Base-by-base conservation (phyloP, 2,888 invertebrate species). In the Oxytorus armatus region DNA sequence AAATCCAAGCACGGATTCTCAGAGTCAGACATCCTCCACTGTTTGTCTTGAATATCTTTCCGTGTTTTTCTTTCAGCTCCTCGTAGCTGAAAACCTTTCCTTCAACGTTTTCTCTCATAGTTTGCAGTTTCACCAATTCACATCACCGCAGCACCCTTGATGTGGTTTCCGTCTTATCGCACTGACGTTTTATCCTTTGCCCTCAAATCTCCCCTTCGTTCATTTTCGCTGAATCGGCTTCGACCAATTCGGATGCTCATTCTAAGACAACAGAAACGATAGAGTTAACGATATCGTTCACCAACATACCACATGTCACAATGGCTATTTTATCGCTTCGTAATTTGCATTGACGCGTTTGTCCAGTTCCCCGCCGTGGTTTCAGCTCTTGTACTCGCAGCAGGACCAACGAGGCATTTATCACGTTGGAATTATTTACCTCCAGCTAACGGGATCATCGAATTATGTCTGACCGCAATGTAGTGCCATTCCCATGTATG, bases 1-100 rank as follows among this genome's bases (percentile, higher is more conserved):
- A 66, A 87, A 82, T 85, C 86, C 74, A 63, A 74, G 84, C 88
- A 87, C 87, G 87, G 82, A 87, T 82, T 83, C 78, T 75, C 78
- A 73, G 74, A 82, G 84, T 87, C 85, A 87, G 86, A 85, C 84
- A 83, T 83, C 85, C 82, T 72, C 84, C 84, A 72, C 66, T 77
- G 39, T 21, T 76, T 82, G 75, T 83, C 81, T 83, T 73, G 74
- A 69, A 77, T 82, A 77, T 77, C 81, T 72, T 63, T 65, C 57
- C 44, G 53, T 74, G 51, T 66, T 49, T 47, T 36, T 57, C 36
- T 36, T 11, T 18, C n/a, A 11, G 23, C 16, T 44, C 65, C 21
- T 23, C 63, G 49, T 44, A 16, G 53, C 65, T 55, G 66, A 11
- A 74, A 59, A 74, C 21, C 65, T 51, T 73, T 84, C 66, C 66